phyloP scores from a whole-genome alignment of 2,888 invertebrate genomes.

The Epinotia ramella region DNA sequence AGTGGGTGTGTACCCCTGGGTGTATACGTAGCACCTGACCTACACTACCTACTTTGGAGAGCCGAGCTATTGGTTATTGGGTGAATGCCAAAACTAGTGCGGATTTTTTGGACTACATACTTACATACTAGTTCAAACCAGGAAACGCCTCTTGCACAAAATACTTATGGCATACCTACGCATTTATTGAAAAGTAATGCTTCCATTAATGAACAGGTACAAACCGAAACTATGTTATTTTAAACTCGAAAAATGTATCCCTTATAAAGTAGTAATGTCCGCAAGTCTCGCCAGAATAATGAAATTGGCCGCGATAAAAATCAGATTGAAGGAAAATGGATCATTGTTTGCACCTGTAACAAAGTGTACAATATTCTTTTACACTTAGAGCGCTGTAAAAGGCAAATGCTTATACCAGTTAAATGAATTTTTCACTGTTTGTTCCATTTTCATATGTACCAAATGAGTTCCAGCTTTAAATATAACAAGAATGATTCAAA shows the following conservation, averaged over 20 bases:
- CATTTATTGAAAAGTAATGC: not conserved
- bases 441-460: too few species aligned
- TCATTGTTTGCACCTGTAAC: constrained; percentile 36
- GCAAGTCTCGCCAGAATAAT: constrained; percentile 23
- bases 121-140: not conserved
- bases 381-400: constrained; percentile 7
- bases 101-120: not conserved
- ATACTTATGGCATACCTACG: too few species aligned
- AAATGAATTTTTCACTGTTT: too few species aligned
- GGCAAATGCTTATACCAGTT: not conserved
- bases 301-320: constrained; percentile 23
- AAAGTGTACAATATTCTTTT: constrained; percentile 9
- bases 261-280: constrained; percentile 17
- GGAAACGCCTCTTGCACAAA: not conserved
- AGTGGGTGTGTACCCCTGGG: not conserved
- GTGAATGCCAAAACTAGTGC: not conserved
- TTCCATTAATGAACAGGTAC: not conserved
- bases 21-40: not conserved
- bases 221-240: not conserved
- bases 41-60: not conserved
- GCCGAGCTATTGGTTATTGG: not conserved
- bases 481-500: too few species aligned
- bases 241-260: not conserved
- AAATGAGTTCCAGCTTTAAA: too few species aligned
- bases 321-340: constrained; percentile 36